Evolutionary conservation across 1,140 invertebrate genomes (phyloP).

Genomic region (Cyrtorhinus lividipennis): DNA sequence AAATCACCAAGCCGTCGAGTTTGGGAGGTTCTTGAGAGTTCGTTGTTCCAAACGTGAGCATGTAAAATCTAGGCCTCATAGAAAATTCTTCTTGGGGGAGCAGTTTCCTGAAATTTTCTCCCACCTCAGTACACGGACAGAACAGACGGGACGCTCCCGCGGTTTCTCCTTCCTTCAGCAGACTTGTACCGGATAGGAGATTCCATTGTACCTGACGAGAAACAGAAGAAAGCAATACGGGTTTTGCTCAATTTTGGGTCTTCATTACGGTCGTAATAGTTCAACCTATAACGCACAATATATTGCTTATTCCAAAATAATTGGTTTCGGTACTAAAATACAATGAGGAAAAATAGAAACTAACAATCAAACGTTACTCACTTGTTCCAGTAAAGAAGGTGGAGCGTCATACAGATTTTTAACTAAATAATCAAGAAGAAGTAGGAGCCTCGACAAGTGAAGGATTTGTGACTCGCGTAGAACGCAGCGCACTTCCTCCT

Average conservation of each 20-base stretch:
- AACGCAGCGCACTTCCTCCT: slow-evolving; percentile 24
- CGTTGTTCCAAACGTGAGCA: slow-evolving; percentile 41
- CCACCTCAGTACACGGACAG: slow-evolving; percentile 59
- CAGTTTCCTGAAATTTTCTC: slow-evolving; percentile 61
- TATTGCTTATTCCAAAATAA: too few species aligned
- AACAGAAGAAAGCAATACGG: background rate
- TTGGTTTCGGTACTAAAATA: too few species aligned
- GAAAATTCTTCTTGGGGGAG: slow-evolving; percentile 54
- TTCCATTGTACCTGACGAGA: slow-evolving; percentile 62
- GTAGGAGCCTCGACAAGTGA: slow-evolving; percentile 63
- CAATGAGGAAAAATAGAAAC: background rate
- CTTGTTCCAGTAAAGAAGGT: slow-evolving; percentile 56
- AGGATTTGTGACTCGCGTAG: slow-evolving; percentile 57
- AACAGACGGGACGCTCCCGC: slow-evolving; percentile 38
- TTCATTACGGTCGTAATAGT: too few species aligned
- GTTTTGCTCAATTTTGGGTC: too few species aligned
- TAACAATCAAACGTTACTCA: slow-evolving; percentile 28
- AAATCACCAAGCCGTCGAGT: slow-evolving; percentile 79
- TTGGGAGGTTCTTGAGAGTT: slow-evolving; percentile 57
- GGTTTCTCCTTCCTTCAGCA: slow-evolving; percentile 34
- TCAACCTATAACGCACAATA: too few species aligned
- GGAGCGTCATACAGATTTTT: slow-evolving; percentile 86
- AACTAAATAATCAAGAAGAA: slow-evolving; percentile 91
- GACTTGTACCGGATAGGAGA: slow-evolving; percentile 51
- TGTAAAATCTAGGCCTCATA: slow-evolving; percentile 79